Percentiles rank a stretch among this genome's conserved stretches.
Conservation (phyloP, 2,797 vertebrate species). For the Psittacula derbiana region DNA sequence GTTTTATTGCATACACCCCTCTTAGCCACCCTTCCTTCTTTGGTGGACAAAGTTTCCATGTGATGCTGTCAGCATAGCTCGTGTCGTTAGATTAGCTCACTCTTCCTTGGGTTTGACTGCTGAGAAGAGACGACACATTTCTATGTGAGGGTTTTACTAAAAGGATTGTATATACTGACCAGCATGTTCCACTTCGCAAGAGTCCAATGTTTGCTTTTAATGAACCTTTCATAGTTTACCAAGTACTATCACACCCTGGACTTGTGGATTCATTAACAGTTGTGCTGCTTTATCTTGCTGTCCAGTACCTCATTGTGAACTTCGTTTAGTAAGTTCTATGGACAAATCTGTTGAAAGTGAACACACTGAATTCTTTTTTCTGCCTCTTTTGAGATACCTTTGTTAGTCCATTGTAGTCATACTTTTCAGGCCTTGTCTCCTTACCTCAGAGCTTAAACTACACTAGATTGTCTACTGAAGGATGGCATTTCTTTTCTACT, state of each 20-base stretch:
- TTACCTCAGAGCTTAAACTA: neutral
- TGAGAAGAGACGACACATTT: neutral
- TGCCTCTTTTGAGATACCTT: neutral
- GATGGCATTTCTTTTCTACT: neutral
- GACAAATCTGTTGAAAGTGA: neutral
- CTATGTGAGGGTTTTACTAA: neutral
- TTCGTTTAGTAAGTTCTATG: neutral
- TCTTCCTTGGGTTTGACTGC: neutral
- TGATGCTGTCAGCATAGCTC: neutral
- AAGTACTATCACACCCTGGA: neutral
- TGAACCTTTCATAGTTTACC: neutral
- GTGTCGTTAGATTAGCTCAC: neutral
- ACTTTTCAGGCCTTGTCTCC: neutral
- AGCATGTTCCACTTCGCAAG: fast-evolving
- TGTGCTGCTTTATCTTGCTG: neutral
- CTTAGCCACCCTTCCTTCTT: neutral
- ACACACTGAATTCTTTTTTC: neutral
- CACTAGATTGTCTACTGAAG: neutral
- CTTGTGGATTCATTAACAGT: neutral
- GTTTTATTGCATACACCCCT: neutral
- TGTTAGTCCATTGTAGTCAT: neutral
- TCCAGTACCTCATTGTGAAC: neutral
- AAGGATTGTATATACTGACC: neutral
- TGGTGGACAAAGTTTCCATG: neutral
- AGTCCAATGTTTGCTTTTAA: neutral